These are phyloP conservation scores for Cremastinae sp. DNA, from an alignment of 2,888 invertebrate species.

Conservation along the genomic window DNA sequence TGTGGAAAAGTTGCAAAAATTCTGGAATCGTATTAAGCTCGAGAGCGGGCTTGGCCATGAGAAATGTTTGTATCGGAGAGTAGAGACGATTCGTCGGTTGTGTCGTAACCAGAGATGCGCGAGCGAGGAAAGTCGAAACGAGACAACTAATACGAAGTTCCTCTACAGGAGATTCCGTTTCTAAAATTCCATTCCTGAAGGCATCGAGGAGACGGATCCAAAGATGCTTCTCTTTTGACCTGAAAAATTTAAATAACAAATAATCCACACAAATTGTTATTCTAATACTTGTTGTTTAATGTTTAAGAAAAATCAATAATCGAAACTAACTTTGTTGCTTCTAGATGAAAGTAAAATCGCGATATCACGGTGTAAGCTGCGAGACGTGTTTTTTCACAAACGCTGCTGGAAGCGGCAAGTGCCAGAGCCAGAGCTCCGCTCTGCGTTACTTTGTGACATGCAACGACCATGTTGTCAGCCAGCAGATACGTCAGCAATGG, in stretches of 20 bases:
- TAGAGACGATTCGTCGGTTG: slow-evolving; percentile 90
- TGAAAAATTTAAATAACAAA: slow-evolving; percentile 56
- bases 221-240: slow-evolving; percentile 85
- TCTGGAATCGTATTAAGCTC: slow-evolving; percentile 92
- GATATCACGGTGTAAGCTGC: slow-evolving; percentile 88
- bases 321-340: slow-evolving; percentile 84
- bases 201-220: slow-evolving; percentile 86
- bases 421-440: slow-evolving; percentile 87
- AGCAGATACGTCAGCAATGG: slow-evolving; percentile 89
- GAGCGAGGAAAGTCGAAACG: slow-evolving; percentile 86
- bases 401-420: slow-evolving; percentile 87
- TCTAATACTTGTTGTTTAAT: not conserved
- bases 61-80: slow-evolving; percentile 88
- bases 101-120: slow-evolving; percentile 86
- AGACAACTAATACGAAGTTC: slow-evolving; percentile 81
- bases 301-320: not conserved
- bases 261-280: not conserved
- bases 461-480: slow-evolving; percentile 87
- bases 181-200: slow-evolving; percentile 84
- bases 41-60: slow-evolving; percentile 89
- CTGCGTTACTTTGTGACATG: slow-evolving; percentile 86
- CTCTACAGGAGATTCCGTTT: slow-evolving; percentile 63
- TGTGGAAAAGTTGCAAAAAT: slow-evolving; percentile 91
- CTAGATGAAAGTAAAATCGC: slow-evolving; percentile 88
- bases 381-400: slow-evolving; percentile 85